Evolutionary conservation across 2,888 invertebrate genomes (phyloP).

Genomic region (Meta bourneti): DNA sequence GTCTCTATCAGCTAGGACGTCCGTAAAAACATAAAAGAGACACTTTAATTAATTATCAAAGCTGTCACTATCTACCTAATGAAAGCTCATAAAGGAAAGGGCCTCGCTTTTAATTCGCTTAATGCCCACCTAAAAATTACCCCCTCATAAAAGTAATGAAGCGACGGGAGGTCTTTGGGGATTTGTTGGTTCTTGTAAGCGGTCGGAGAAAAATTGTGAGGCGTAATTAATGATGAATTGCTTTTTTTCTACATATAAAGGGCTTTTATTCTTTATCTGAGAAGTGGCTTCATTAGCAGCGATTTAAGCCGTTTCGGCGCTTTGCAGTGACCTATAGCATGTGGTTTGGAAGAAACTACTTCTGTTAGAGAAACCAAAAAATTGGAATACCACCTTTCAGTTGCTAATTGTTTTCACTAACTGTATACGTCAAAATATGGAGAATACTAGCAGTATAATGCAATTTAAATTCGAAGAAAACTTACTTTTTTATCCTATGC

Average conservation of each 20-base stretch:
- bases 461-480: no score
- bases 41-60: conserved; percentile 54
- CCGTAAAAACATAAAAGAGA: conserved; percentile 9
- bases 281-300: neutral
- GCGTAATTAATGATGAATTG: conserved; percentile 34
- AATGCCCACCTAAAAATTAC: conserved; percentile 60
- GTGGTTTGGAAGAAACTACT: neutral
- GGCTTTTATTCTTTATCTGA: conserved; percentile 2
- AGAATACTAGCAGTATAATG: no score
- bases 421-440: no score
- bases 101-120: conserved; percentile 49
- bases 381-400: no score
- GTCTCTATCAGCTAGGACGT: neutral
- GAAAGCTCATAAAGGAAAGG: conserved; percentile 40
- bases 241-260: neutral
- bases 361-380: no score
- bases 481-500: no score
- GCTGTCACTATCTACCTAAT: conserved; percentile 60
- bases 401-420: no score
- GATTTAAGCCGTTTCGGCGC: conserved; percentile 1
- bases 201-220: conserved; percentile 10
- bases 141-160: conserved; percentile 61
- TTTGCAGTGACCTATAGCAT: neutral
- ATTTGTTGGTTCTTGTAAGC: conserved; percentile 33
- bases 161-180: conserved; percentile 18